Conservation (phyloP, 2,113 vertebrate species). For the Carettochelys insculpta region DNA sequence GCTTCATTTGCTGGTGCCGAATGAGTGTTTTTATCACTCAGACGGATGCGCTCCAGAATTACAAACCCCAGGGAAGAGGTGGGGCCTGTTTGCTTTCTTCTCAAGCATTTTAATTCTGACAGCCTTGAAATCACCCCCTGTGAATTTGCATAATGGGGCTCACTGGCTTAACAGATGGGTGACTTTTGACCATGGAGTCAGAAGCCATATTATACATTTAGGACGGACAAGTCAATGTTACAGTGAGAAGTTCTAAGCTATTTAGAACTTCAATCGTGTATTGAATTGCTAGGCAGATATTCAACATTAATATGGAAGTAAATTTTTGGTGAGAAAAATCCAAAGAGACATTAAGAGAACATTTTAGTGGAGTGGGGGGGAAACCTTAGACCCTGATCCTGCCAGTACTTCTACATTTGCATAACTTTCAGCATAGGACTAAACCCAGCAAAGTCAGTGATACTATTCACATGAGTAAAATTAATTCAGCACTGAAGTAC, state of each 20-base stretch:
- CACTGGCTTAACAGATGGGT: not conserved
- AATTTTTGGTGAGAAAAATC: not conserved
- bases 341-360: not conserved
- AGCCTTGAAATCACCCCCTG: not conserved
- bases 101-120: not conserved
- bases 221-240: not conserved
- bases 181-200: not conserved
- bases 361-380: too few species aligned
- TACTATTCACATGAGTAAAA: not conserved
- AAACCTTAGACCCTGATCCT: not conserved
- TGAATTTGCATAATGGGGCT: not conserved
- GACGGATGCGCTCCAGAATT: not conserved
- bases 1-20: not conserved
- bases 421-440: not conserved
- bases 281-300: not conserved
- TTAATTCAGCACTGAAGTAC: not conserved
- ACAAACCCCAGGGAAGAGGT: not conserved
- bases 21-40: not conserved
- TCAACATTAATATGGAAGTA: not conserved
- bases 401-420: not conserved
- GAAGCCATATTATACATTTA: not conserved
- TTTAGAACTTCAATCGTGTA: not conserved
- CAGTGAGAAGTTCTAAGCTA: fast-evolving
- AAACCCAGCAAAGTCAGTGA: not conserved
- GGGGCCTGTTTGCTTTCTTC: not conserved